Evolutionary conservation across 2,888 invertebrate genomes (phyloP), one percentile per base, ranked within the genome.

Genomic region (Orthosia incerta): DNA sequence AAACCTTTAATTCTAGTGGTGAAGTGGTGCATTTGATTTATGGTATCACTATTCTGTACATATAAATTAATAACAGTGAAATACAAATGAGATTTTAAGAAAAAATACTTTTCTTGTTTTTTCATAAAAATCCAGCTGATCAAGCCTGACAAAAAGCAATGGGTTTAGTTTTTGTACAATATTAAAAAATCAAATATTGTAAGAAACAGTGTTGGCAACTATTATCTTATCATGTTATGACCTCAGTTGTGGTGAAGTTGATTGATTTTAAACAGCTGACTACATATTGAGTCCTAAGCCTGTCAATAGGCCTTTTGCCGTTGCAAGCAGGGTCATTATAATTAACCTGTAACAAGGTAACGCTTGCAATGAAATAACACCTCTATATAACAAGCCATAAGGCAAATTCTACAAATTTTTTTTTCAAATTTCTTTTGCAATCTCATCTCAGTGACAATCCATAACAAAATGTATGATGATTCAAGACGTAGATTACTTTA

Each of bases 181-280:
- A 39, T 39, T 7, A 9, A 39, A 31, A 39, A 53, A 53, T 45
- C 50, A 31, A 45, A 20, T 48, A 61, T 16, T 59, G 23, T 64
- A 53, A 60, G n/a, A 26, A 60, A 46, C 31, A 39, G 39, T 23
- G 13, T 53, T 13, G 5, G 18, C 20, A n/a, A 67, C n/a, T 57
- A 26, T 57, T 72, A 80, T 80, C 76, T 80, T 68, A 80, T 80
- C 79, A 61, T n/a, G 57, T 31, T 31, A 70, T 31, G 23, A 31
- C 51, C 31, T 53, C 23, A 56, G 20, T 20, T 56, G 5, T 60
- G 53, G 23, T 57, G 63, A 64, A 57, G 9, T 31, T 68, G 61
- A 63, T 78, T 69, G 63, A 70, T 74, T 69, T 67, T 50, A 55
- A 70, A 72, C 72, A 79, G 59, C 70, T 63, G 69, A 59, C 45